Percentiles rank a stretch among this genome's conserved stretches.
Conservation (phyloP, 2,797 vertebrate species). For the Tauraco hartlaubi region DNA sequence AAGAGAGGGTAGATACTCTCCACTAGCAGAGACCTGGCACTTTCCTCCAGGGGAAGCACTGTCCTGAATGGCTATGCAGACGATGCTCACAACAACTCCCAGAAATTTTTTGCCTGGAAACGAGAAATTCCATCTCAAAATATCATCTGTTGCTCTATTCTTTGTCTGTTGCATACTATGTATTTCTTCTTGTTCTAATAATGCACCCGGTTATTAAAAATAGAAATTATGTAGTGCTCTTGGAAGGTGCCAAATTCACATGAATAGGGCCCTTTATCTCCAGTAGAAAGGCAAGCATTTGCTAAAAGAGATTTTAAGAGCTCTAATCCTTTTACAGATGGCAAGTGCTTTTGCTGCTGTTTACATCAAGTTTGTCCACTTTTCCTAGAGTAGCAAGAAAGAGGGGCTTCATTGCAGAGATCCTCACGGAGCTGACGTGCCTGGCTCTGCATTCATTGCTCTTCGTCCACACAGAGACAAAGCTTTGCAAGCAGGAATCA, state of each 20-base stretch:
- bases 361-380: not conserved
- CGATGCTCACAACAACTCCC: not conserved
- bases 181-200: not conserved
- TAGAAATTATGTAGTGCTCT: not conserved
- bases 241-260: not conserved
- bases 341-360: not conserved
- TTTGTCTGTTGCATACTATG: not conserved
- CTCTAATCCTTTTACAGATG: not conserved
- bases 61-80: not conserved
- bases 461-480: not conserved
- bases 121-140: not conserved
- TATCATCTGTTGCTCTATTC: not conserved
- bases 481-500: not conserved
- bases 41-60: not conserved
- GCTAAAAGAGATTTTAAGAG: not conserved
- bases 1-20: not conserved
- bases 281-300: not conserved
- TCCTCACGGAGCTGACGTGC: not conserved
- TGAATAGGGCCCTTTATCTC: not conserved
- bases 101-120: not conserved
- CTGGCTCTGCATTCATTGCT: not conserved
- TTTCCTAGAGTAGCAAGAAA: not conserved
- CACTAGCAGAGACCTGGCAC: not conserved
- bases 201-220: not conserved
- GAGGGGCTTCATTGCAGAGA: not conserved